A percentile compares a stretch with the other conserved stretches of the same genome.
Evolutionary conservation across 2,888 invertebrate genomes (phyloP).

Genomic region (Ophion ellenae): DNA sequence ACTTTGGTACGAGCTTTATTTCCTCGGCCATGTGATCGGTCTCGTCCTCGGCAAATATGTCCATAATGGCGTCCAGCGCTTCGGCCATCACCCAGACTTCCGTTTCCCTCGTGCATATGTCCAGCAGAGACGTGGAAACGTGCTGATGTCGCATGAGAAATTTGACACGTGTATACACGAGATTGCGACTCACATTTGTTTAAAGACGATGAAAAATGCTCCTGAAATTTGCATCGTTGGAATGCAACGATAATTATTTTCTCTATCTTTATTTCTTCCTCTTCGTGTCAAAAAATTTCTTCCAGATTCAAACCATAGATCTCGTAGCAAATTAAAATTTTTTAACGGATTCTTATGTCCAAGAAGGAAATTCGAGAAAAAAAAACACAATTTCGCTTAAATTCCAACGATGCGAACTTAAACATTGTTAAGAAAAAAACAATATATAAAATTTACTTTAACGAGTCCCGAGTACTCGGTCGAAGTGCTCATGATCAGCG

Average conservation of each 20-base stretch:
- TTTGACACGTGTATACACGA: too few relatives aligned
- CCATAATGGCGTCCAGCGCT: conserved; percentile 90
- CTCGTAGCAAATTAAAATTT: too few relatives aligned
- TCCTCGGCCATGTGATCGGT: conserved; percentile 88
- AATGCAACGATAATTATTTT: not conserved
- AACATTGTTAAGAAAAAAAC: too few relatives aligned
- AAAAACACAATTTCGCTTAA: not conserved
- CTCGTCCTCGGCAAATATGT: conserved; percentile 91
- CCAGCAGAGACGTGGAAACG: conserved; percentile 87
- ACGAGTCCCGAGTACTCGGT: conserved; percentile 68
- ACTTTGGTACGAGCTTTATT: conserved; percentile 87
- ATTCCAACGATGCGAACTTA: too few relatives aligned
- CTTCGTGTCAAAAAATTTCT: not conserved
- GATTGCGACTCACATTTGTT: not conserved
- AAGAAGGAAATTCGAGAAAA: not conserved
- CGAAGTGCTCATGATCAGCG: conserved; percentile 69
- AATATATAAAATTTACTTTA: conserved; percentile 68
- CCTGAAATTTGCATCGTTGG: not conserved
- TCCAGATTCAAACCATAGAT: too few relatives aligned
- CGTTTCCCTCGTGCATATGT: conserved; percentile 86
- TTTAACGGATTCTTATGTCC: too few relatives aligned
- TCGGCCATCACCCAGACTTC: conserved; percentile 91
- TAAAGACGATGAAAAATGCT: not conserved
- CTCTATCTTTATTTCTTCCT: not conserved
- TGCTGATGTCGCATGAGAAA: conserved; percentile 62